Conservation (phyloP, 92 coral and sea anemone species). For the Plumapathes pennacea region DNA sequence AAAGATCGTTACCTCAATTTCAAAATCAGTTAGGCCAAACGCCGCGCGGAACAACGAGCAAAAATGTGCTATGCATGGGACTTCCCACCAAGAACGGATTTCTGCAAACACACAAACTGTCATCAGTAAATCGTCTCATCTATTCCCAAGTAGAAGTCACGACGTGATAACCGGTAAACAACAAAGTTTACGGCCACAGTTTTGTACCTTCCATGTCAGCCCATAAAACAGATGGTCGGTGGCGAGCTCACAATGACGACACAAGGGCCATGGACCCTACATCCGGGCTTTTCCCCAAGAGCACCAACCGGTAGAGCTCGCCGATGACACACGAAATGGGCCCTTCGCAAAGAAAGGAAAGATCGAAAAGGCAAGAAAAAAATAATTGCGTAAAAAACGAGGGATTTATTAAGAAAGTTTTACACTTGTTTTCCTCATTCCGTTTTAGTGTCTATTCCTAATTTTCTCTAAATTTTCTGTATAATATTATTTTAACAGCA, state of each 20-base stretch:
- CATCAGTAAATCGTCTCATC: slow-evolving; percentile 49
- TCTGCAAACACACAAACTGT: slow-evolving; percentile 74
- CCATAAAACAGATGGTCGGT: slow-evolving; percentile 95
- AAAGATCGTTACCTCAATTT: slow-evolving; percentile 84
- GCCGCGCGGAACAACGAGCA: slow-evolving; percentile 99
- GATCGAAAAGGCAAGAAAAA: too few species aligned
- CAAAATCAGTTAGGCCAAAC: slow-evolving; percentile 98
- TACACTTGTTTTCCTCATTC: too few species aligned
- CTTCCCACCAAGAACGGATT: slow-evolving; percentile 99
- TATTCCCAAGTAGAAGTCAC: slow-evolving; percentile 48
- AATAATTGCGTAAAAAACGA: too few species aligned
- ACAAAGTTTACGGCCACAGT: slow-evolving; percentile 54
- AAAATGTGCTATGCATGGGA: slow-evolving; percentile 98
- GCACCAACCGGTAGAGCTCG: slow-evolving; percentile 38
- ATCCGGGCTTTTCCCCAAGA: slow-evolving; percentile 61
- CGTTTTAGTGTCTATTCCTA: too few species aligned
- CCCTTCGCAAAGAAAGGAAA: background rate
- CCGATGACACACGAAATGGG: slow-evolving; percentile 3
- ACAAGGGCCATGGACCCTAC: slow-evolving; percentile 68
- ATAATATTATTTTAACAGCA: too few species aligned
- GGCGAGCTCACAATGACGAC: slow-evolving; percentile 93
- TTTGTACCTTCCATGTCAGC: slow-evolving; percentile 96
- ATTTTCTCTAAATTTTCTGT: too few species aligned
- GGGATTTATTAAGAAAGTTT: too few species aligned
- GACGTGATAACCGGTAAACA: slow-evolving; percentile 55